Percentiles rank a stretch among this genome's conserved stretches.
phyloP scores from a whole-genome alignment of 30 jellyfish, hydroid and myxozoan genomes.

The Hydra vulgaris region DNA sequence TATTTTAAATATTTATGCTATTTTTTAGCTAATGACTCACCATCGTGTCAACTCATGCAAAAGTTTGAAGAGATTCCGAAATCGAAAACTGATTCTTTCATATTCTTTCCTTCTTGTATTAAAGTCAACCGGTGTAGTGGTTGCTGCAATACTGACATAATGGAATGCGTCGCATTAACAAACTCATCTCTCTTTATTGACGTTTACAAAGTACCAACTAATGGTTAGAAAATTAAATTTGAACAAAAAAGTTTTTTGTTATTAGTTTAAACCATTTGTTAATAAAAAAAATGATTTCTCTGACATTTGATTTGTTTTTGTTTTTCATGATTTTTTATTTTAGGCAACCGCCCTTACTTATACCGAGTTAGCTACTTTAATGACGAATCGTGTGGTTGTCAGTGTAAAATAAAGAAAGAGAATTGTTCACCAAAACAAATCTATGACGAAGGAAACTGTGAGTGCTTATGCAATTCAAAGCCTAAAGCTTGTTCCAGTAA shows the following conservation, averaged over 20 bases:
- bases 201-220: neutral
- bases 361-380: neutral
- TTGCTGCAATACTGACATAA: constrained; percentile 3
- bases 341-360: neutral
- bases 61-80: neutral
- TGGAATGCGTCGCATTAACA: neutral
- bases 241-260: no score
- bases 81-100: neutral
- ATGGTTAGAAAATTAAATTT: neutral
- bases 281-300: no score
- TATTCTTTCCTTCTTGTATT: constrained; percentile 5
- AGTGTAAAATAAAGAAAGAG: constrained; percentile 36
- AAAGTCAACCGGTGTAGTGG: constrained; percentile 1
- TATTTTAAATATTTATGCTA: no score
- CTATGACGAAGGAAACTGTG: constrained; percentile 27
- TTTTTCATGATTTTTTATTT: no score
- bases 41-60: neutral
- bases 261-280: no score
- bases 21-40: neutral
- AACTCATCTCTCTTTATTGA: neutral
- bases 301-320: no score
- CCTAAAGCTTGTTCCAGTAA: constrained; percentile 34
- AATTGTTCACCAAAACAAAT: constrained; percentile 53
- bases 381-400: constrained; percentile 35
- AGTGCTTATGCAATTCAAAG: constrained; percentile 33